These are phyloP conservation scores for Atrina japonica DNA, from an alignment of 2,888 invertebrate species.

Conservation along the genomic window DNA sequence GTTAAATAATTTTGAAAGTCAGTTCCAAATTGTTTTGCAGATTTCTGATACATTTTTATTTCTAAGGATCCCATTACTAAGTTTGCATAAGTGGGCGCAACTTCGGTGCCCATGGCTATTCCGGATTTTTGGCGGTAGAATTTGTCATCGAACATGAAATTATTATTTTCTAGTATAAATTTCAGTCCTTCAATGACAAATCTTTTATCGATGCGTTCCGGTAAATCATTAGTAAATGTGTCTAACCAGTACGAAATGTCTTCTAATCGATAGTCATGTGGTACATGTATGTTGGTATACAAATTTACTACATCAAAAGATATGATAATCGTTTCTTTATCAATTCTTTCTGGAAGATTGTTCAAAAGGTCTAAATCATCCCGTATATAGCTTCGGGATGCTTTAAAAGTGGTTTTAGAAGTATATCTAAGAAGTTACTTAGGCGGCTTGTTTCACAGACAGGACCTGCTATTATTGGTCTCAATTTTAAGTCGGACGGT, in stretches of 20 bases:
- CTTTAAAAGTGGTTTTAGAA: constrained; percentile 38
- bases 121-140: constrained; percentile 36
- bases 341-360: constrained; percentile 16
- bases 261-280: constrained; percentile 15
- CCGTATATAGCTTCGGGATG: constrained; percentile 35
- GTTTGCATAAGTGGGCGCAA: constrained; percentile 44
- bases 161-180: constrained; percentile 18
- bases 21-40: constrained; percentile 11
- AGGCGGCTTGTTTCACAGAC: constrained; percentile 34
- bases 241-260: constrained; percentile 24
- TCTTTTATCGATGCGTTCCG: constrained; percentile 4
- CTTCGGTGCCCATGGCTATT: constrained; percentile 43
- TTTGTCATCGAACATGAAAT: constrained; percentile 6
- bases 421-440: constrained; percentile 36
- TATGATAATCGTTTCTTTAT: not conserved
- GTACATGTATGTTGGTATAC: constrained; percentile 13
- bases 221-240: constrained; percentile 1
- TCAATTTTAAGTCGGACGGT: constrained; percentile 36
- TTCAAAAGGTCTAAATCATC: constrained; percentile 38
- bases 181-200: not conserved
- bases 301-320: constrained; percentile 30
- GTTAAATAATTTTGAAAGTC: not conserved
- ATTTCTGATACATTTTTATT: constrained; percentile 12
- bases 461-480: constrained; percentile 42
- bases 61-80: constrained; percentile 30